Base-by-base conservation (phyloP, 2,113 vertebrate genomes). In the Xerus inauris region DNA sequence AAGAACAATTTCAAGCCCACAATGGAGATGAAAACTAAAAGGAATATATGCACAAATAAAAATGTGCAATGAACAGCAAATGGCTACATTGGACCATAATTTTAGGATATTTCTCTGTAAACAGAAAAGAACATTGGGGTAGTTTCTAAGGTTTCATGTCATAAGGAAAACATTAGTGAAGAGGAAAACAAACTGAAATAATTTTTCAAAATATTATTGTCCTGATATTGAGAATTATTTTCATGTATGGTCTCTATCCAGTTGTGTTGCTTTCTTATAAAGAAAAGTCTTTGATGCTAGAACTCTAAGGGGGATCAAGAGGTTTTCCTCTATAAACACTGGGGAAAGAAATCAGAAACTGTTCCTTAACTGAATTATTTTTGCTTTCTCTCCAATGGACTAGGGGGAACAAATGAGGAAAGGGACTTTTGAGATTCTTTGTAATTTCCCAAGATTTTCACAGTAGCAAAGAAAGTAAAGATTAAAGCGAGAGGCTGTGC, bases 361-460 rank as follows among this genome's bases (percentile, higher is more conserved):
- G 8, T 3, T 40, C 11, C 42, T 94, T n/a, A 42, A 30, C 14
- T 88, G 45, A 76, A 20, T n/a, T 62, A 45, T 40, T 47, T 19
- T 42, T 71, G 5, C 8, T 89, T 86, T 38, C 11, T 54, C 11
- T 47, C 40, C n/a, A n/a, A n/a, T 86, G 40, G 40, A 69, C 19
- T 22, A 42, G 64, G 73, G 93, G 92, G 51, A 32, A 75, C 86
- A 85, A n/a, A 38, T 6, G 20, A 11, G 38, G 38, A 12, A 92
- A 80, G n/a, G 10, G 30, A 80, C 10, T 14, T 76, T 87, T 47
- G 30, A 59, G 32, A 87, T 51, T 82, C 42, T n/a, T 38, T 71
- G 9, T 65, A 45, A 59, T 67, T 96, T 69, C 82, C 12, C 24
- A 73, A 59, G 47, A 91, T 75, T 93, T 94, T 77, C 77, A 65